A percentile compares a stretch with the other conserved stretches of the same genome.
Conservation (phyloP, 1,140 invertebrate genomes). For the Drosophila pectinifera region DNA sequence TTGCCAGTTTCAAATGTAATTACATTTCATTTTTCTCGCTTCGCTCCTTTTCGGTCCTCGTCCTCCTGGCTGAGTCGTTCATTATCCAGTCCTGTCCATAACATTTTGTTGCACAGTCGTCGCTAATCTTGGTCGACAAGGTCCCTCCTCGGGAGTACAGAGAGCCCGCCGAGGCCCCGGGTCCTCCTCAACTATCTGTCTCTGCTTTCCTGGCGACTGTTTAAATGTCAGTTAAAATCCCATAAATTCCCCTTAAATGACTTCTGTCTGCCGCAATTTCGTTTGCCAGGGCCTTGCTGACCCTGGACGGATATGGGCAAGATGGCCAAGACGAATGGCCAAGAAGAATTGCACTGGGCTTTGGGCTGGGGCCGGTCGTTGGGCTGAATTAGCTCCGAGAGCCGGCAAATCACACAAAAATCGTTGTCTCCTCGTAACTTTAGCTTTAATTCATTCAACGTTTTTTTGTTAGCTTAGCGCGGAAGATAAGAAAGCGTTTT, state of each 20-base stretch:
- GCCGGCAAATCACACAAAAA: conserved; percentile 37
- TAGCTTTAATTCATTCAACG: conserved; percentile 34
- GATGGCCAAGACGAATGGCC: conserved; percentile 51
- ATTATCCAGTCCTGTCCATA: conserved; percentile 78
- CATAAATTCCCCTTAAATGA: conserved; percentile 83
- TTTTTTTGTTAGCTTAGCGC: conserved; percentile 16
- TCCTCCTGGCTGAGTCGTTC: conserved; percentile 42
- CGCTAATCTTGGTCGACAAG: conserved; percentile 80
- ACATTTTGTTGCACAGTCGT: conserved; percentile 80
- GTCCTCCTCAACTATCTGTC: conserved; percentile 5
- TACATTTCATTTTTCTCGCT: conserved; percentile 79
- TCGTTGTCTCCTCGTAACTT: conserved; percentile 10
- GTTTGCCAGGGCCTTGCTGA: conserved; percentile 48
- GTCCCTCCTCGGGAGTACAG: conserved; percentile 11
- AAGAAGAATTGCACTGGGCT: conserved; percentile 57
- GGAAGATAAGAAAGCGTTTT: conserved; percentile 15
- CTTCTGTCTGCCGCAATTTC: conserved; percentile 82
- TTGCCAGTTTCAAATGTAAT: conserved; percentile 72
- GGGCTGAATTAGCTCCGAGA: conserved; percentile 43
- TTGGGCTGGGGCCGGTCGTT: not conserved
- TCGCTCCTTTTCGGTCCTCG: conserved; percentile 28
- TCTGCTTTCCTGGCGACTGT: conserved; percentile 60
- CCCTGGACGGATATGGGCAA: conserved; percentile 55
- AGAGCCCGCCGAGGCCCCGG: not conserved
- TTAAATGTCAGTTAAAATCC: conserved; percentile 84